These are phyloP conservation scores for Andrena flavipes DNA, from an alignment of 2,888 invertebrate species.

Conservation along the genomic window DNA sequence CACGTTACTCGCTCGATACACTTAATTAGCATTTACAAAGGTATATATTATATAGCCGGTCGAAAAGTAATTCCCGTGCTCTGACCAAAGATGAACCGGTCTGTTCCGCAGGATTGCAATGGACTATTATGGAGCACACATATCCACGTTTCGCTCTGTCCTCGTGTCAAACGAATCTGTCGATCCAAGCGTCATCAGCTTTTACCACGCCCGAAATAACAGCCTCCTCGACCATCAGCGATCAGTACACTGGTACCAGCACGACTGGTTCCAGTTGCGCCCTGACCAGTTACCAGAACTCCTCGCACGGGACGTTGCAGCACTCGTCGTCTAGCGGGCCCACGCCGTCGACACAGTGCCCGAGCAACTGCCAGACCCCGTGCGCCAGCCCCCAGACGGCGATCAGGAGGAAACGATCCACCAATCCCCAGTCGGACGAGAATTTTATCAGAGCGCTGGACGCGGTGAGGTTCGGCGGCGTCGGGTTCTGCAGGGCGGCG, in stretches of 20 bases:
- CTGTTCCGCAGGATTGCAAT: constrained; percentile 90
- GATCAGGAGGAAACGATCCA: constrained; percentile 89
- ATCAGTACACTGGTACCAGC: constrained; percentile 87
- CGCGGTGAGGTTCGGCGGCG: constrained; percentile 93
- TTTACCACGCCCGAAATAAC: constrained; percentile 85
- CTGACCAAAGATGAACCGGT: constrained; percentile 76
- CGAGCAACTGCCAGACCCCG: constrained; percentile 83
- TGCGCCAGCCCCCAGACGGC: constrained; percentile 84
- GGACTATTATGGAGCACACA: constrained; percentile 94
- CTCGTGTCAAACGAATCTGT: constrained; percentile 87
- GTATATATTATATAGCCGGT: constrained; percentile 24
- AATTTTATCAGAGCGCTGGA: constrained; percentile 93
- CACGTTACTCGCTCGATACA: constrained; percentile 24
- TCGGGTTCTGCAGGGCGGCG: constrained; percentile 94
- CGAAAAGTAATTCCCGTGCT: constrained; percentile 71
- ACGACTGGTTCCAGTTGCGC: constrained; percentile 83
- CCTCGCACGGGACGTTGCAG: constrained; percentile 80
- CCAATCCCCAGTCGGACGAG: constrained; percentile 93
- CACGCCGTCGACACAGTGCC: constrained; percentile 80
- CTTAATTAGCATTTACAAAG: constrained; percentile 31
- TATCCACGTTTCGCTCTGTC: constrained; percentile 90
- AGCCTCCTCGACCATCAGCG: constrained; percentile 86
- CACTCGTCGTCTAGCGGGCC: constrained; percentile 76
- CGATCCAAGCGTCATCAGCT: constrained; percentile 84
- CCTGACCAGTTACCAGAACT: constrained; percentile 80